These are phyloP conservation scores for Rhea americana DNA, from an alignment of 2,113 vertebrate genomes.

Conservation along the genomic window DNA sequence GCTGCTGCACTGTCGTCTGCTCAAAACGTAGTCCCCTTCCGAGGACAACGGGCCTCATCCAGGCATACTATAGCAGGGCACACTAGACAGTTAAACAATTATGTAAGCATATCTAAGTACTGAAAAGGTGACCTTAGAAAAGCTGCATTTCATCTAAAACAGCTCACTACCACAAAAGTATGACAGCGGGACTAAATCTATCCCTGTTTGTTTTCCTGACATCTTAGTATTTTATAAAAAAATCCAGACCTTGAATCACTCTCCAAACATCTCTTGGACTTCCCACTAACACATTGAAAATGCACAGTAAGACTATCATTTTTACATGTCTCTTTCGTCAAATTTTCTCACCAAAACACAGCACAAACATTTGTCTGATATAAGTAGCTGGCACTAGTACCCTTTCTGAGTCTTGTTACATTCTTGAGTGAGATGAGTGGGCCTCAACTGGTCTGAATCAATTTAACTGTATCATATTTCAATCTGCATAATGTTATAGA, in stretches of 20 bases:
- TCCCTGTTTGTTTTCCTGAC: neutral
- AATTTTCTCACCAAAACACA: neutral
- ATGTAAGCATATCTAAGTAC: neutral
- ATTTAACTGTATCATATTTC: neutral
- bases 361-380: neutral
- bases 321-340: neutral
- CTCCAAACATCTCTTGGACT: neutral
- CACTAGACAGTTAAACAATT: neutral
- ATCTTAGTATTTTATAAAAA: neutral
- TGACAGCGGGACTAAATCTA: neutral
- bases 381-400: accelerated
- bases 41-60: neutral
- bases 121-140: neutral
- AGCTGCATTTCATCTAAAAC: neutral
- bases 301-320: accelerated
- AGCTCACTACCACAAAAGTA: neutral
- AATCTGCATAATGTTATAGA: too few relatives aligned
- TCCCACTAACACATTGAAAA: neutral
- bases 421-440: accelerated
- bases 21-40: neutral
- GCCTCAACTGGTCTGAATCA: neutral
- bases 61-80: neutral
- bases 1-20: neutral
- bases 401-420: accelerated
- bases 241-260: neutral